Base-by-base conservation (phyloP, 2,888 invertebrate species). In the Choristoneura rosaceana region DNA sequence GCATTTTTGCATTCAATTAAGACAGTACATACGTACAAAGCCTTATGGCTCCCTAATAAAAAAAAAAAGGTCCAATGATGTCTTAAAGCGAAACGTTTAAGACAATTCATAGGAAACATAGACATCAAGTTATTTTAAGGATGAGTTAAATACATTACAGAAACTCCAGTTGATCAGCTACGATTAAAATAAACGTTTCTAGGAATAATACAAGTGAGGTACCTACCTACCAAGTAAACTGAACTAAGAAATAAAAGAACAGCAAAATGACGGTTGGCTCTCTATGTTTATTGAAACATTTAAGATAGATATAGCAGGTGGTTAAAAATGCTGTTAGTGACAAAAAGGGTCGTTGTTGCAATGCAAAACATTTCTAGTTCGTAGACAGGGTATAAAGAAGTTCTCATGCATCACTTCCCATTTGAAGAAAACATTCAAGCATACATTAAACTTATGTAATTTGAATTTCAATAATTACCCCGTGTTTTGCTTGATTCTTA, bases 61-160 rank as follows among this genome's bases (percentile, higher is more conserved):
- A 1, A 14, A 62, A 14, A 1, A 62, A 17, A 62, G 25, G 9
- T 41, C 43, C 45, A 12, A 45, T 17, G 45, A 43, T 62, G 17
- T 14, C 14, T 45, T 62, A 62, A 12, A 33, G 7, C 25, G 14
- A 62, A 43, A 45, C 62, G 45, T 25, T 62, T 45, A 45, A 62
- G 14, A 45, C 33, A 62, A 62, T 62, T 62, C 25, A 45, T 33
- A 33, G 45, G 12, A 45, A 14, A 62, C 17, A 62, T 10, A 62
- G 17, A 25, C 15, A 52, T 43, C 12, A 62, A 43, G 45, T 45
- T 43, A 61, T 43, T 61, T 43, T 12, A 61, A 45, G 4, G 10
- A 45, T 8, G n/a, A 43, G 12, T 17, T 17, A 15, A 60, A 43
- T 41, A 17, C 52, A 9, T 7, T 9, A 52, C 7, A 17, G 15